These are phyloP conservation scores for Coregonus sp. DNA, from an alignment of 2,797 vertebrate genomes.

Conservation along the genomic window DNA sequence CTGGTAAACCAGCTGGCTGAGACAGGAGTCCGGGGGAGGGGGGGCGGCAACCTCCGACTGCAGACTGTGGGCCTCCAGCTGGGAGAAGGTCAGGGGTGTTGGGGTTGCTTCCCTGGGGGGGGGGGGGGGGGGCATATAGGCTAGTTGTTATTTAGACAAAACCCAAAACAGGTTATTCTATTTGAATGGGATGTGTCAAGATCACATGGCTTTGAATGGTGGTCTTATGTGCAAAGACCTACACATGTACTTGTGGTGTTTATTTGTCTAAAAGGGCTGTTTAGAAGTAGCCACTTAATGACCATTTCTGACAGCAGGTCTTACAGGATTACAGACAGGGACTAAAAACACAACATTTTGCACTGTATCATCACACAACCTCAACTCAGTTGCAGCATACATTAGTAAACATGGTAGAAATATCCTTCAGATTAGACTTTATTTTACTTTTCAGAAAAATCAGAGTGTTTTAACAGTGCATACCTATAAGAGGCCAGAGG, in stretches of 20 bases:
- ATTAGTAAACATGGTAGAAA: background rate
- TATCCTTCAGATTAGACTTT: no score
- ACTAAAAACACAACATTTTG: background rate
- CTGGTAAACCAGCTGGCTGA: conserved; percentile 65
- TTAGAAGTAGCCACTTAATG: background rate
- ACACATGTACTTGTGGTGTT: conserved; percentile 4
- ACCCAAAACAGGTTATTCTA: background rate
- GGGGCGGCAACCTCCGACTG: conserved; percentile 67
- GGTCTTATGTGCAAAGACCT: conserved; percentile 15
- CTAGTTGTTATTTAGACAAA: background rate
- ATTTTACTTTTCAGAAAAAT: background rate
- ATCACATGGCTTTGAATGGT: conserved; percentile 34
- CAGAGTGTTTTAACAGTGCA: background rate
- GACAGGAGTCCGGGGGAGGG: conserved; percentile 52
- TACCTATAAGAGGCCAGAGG: conserved; percentile 87
- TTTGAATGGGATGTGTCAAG: conserved; percentile 33
- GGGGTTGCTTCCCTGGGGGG: conserved; percentile 78
- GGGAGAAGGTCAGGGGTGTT: conserved; percentile 71
- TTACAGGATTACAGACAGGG: background rate
- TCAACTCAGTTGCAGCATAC: background rate
- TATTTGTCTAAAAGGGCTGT: conserved; percentile 30
- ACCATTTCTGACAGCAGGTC: background rate
- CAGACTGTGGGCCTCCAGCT: conserved; percentile 73
- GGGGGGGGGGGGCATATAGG: conserved; percentile 2
- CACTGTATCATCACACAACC: background rate